These are phyloP conservation scores for Meteorus cinctellus DNA, from an alignment of 2,888 invertebrate genomes.

Conservation along the genomic window DNA sequence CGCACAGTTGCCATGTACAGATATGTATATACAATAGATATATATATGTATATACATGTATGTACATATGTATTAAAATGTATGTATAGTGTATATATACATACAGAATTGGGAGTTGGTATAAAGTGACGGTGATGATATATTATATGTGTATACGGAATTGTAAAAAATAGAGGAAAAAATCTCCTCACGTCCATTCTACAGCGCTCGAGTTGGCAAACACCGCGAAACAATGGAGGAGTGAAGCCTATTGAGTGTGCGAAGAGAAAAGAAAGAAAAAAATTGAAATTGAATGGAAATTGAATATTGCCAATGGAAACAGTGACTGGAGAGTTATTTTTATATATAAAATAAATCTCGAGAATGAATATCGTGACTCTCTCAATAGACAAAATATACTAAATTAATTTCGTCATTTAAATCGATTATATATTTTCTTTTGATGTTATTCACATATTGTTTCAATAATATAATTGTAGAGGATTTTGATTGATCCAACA, in stretches of 20 bases:
- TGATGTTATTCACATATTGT: not conserved
- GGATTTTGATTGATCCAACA: no score
- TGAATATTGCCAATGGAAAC: constrained; percentile 17
- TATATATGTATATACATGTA: not conserved
- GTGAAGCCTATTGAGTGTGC: constrained; percentile 18
- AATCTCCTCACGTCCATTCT: constrained; percentile 12
- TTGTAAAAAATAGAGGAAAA: constrained; percentile 1
- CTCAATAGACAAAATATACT: not conserved
- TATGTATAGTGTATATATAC: not conserved
- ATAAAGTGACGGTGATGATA: constrained; percentile 26
- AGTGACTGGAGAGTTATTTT: constrained; percentile 1
- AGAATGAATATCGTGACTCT: not conserved
- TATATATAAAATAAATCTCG: not conserved
- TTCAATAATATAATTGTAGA: not conserved
- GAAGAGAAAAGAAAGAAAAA: constrained; percentile 1
- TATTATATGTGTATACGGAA: constrained; percentile 23
- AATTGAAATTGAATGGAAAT: constrained; percentile 14
- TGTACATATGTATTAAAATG: not conserved
- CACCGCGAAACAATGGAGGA: constrained; percentile 34
- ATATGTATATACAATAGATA: not conserved
- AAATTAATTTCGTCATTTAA: not conserved
- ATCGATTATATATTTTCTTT: not conserved
- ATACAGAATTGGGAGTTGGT: constrained; percentile 21
- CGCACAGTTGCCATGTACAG: constrained; percentile 1
- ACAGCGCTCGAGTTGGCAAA: constrained; percentile 34